Evolutionary conservation across 2,888 invertebrate species (phyloP).

Genomic region (Tetragonisca angustula): DNA sequence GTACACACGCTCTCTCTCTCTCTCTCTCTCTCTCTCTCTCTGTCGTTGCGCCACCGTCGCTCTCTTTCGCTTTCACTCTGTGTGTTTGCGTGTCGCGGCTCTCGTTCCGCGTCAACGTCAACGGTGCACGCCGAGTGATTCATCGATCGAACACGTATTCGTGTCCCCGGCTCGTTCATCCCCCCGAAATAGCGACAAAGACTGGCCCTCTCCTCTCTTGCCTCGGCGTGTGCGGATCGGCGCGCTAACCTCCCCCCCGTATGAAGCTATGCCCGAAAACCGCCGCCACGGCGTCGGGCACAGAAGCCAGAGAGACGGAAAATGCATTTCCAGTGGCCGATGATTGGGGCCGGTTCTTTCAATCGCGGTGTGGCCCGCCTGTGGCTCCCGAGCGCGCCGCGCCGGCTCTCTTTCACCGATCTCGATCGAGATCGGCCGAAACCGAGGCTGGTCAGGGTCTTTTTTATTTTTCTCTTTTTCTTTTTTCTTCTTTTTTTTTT

Average conservation of each 20-base stretch:
- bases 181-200: constrained; percentile 81
- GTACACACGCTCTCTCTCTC: neutral
- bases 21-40: neutral
- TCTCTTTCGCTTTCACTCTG: constrained; percentile 36
- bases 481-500: too few relatives aligned
- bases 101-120: constrained; percentile 80
- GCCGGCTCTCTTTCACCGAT: constrained; percentile 55
- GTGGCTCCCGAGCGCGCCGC: constrained; percentile 34
- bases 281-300: constrained; percentile 66
- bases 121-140: constrained; percentile 81
- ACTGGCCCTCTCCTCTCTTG: constrained; percentile 63
- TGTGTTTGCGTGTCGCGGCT: constrained; percentile 63
- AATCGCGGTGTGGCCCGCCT: constrained; percentile 68
- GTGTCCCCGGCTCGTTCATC: constrained; percentile 72
- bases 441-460: neutral
- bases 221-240: constrained; percentile 30
- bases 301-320: constrained; percentile 69
- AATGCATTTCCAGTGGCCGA: constrained; percentile 69
- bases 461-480: too few relatives aligned
- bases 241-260: constrained; percentile 16
- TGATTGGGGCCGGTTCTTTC: constrained; percentile 70
- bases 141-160: constrained; percentile 80
- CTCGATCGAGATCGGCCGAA: neutral
- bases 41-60: constrained; percentile 40
- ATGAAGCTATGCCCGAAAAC: constrained; percentile 61